Conservation (phyloP, 2,888 invertebrate genomes). For the Drosophila nigritarsus region DNA sequence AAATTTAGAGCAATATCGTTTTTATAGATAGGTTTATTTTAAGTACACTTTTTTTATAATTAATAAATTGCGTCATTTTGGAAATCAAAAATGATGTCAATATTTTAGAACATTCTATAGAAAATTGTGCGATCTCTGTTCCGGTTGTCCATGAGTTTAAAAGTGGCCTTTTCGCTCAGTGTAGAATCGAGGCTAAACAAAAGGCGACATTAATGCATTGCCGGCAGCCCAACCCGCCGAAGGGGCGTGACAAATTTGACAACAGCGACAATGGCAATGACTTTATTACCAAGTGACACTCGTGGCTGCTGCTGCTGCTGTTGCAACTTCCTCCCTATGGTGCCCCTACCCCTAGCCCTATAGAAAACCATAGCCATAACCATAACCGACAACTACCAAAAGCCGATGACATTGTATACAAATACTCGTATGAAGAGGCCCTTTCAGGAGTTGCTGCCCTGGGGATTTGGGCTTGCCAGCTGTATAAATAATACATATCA, state of each 20-base stretch:
- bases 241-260: slow-evolving; percentile 82
- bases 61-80: background rate
- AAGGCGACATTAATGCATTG: slow-evolving; percentile 77
- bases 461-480: slow-evolving; percentile 66
- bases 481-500: slow-evolving; percentile 30
- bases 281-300: slow-evolving; percentile 78
- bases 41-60: background rate
- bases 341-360: slow-evolving; percentile 13
- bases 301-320: slow-evolving; percentile 38
- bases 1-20: background rate
- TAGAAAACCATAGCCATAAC: slow-evolving; percentile 28
- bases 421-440: slow-evolving; percentile 51
- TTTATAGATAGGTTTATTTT: background rate
- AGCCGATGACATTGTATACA: slow-evolving; percentile 56
- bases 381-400: slow-evolving; percentile 31
- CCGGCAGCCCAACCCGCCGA: slow-evolving; percentile 66
- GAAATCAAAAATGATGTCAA: background rate
- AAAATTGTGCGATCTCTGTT: background rate
- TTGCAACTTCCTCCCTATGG: slow-evolving; percentile 28
- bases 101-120: rapidly evolving
- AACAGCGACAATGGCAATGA: slow-evolving; percentile 72
- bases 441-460: slow-evolving; percentile 34
- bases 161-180: background rate
- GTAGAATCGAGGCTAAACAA: slow-evolving; percentile 52
- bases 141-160: background rate